Base-by-base conservation (phyloP, 23 tunicate species). In the Clavelina lepadiformis region DNA sequence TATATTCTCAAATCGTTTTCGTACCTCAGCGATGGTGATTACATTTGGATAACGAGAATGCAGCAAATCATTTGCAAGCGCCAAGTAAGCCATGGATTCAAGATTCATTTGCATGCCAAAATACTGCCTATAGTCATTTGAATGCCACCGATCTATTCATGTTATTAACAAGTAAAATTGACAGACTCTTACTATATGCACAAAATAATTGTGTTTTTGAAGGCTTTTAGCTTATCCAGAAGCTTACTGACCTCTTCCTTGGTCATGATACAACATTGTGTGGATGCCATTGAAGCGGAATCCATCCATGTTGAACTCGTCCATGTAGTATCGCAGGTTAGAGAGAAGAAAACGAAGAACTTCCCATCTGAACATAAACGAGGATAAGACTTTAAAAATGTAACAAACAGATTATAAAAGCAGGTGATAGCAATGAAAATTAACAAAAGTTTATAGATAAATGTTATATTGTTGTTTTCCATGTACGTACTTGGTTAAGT, bases 271-370 rank as follows among this genome's bases (percentile, higher is more conserved):
- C 19, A 88, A 31, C 96, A 88, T 88, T 24, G 78, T 66, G 32
- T 91, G 74, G 5, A 88, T 83, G 8, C 91, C 96, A 32, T 82
- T 74, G 57, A 81, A 88, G 5, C 96, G 66, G 52, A 88, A 88
- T 74, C 96, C 96, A 74, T 88, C 91, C 29, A 88, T 60, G 8
- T 50, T 22, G 56, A 69, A 88, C 33, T 88, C 91, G 33, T 88
- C 83, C 62, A 82, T 23, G 66, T 74, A 88, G 23, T 59, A 78
- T 51, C 81, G 64, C 49, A 81, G 51, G 50, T 88, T 82, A 5
- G 96, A 88, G 33, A 88, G 74, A 29, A 88, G 58, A 81, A 74
- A 88, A 13, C 96, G 89, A 37, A 80, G 45, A 27, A 82, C 87
- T 34, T 88, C 96, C 96, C 88, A 88, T 33, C 82, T 74, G 46